These are phyloP conservation scores for Montipora capricornis DNA, from an alignment of 64 coral and sea anemone genomes.

Conservation along the genomic window DNA sequence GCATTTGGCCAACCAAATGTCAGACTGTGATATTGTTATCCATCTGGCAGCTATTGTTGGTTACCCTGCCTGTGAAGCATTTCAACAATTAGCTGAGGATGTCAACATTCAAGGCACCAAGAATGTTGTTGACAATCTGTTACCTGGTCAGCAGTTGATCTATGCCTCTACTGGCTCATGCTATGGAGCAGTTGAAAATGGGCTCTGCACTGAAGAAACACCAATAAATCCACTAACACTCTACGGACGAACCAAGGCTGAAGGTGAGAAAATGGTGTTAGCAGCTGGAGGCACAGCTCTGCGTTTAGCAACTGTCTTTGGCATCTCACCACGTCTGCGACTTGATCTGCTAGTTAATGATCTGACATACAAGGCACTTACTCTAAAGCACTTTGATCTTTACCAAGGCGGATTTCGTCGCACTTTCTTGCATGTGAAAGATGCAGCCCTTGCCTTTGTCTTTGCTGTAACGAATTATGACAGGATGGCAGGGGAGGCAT, in stretches of 20 bases:
- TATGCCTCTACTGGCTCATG: slow-evolving; percentile 97
- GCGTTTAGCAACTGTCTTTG: slow-evolving; percentile 94
- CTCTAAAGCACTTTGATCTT: slow-evolving; percentile 88
- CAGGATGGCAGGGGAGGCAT: slow-evolving; percentile 79
- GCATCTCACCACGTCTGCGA: slow-evolving; percentile 81
- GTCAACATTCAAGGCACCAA: slow-evolving; percentile 86
- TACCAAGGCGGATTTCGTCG: slow-evolving; percentile 91
- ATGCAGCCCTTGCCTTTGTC: slow-evolving; percentile 85
- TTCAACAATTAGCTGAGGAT: slow-evolving; percentile 62
- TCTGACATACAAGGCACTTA: slow-evolving; percentile 90
- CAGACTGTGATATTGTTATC: slow-evolving; percentile 71
- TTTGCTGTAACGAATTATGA: slow-evolving; percentile 86
- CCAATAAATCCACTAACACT: slow-evolving; percentile 88
- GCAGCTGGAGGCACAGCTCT: slow-evolving; percentile 58
- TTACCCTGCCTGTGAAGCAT: slow-evolving; percentile 92
- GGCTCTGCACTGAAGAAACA: slow-evolving; percentile 90
- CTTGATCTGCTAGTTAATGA: slow-evolving; percentile 94
- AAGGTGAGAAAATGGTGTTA: slow-evolving; percentile 81
- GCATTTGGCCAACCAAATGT: slow-evolving; percentile 66
- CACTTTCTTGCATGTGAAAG: slow-evolving; percentile 95
- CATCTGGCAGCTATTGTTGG: slow-evolving; percentile 94
- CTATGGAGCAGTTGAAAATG: slow-evolving; percentile 87
- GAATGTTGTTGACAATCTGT: slow-evolving; percentile 75
- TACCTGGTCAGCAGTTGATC: slow-evolving; percentile 70
- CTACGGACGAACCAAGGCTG: slow-evolving; percentile 93